Evolutionary conservation across 2,797 vertebrate genomes (phyloP).

Genomic region (Sphenodon punctatus): DNA sequence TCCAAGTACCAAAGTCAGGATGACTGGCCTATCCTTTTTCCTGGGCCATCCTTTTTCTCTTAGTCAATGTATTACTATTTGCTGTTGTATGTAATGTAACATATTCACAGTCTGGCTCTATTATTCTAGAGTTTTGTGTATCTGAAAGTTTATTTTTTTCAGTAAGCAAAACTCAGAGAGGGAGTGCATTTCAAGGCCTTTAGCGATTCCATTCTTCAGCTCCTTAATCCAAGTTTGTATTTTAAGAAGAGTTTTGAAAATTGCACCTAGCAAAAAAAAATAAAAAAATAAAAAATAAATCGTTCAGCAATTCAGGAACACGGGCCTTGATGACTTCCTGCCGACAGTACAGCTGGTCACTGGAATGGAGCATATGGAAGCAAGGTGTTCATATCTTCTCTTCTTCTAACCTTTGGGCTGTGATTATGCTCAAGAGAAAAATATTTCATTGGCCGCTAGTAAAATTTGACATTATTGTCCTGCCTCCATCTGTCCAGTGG

Average conservation of each 20-base stretch:
- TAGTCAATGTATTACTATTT: too few relatives aligned
- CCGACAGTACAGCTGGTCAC: slow-evolving; percentile 26
- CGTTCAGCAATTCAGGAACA: not conserved
- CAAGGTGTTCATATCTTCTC: slow-evolving; percentile 5
- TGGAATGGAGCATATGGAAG: slow-evolving; percentile 14
- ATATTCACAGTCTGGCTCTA: too few relatives aligned
- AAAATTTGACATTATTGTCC: slow-evolving; percentile 16
- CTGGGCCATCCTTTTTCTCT: too few relatives aligned
- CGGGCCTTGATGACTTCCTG: not conserved
- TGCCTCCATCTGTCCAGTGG: slow-evolving; percentile 32
- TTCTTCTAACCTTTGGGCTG: slow-evolving; percentile 3
- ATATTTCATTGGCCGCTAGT: slow-evolving; percentile 29
- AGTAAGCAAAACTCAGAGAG: too few relatives aligned
- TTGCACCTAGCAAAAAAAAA: not conserved
- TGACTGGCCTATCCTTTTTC: too few relatives aligned
- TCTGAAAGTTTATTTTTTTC: too few relatives aligned
- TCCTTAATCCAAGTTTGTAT: not conserved
- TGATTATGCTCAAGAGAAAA: slow-evolving; percentile 2
- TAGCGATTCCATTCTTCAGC: not conserved
- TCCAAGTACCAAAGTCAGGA: too few relatives aligned
- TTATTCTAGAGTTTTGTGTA: too few relatives aligned
- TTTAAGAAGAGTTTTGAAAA: not conserved
- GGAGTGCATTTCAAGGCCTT: too few relatives aligned
- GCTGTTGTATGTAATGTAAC: too few relatives aligned
- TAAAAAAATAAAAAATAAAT: not conserved